Conservation (phyloP, 2,113 vertebrate genomes). For the Dendropsophus ebraccatus region DNA sequence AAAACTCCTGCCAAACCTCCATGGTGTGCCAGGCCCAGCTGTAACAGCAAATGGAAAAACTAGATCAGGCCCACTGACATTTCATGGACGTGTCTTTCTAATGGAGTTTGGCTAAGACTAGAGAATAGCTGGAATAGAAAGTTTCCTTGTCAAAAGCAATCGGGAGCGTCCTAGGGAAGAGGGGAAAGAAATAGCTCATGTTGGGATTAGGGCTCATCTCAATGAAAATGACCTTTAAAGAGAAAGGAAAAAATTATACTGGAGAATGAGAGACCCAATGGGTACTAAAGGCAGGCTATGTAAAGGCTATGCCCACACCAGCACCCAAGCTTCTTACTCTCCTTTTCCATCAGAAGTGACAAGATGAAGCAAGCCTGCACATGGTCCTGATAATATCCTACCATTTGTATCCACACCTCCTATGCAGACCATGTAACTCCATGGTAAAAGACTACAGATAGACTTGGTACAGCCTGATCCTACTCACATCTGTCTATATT, state of each 20-base stretch:
- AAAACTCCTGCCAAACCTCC: not conserved
- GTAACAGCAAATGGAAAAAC: not conserved
- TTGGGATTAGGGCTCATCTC: not conserved
- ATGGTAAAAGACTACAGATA: too few relatives aligned
- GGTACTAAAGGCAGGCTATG: not conserved
- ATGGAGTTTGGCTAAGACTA: not conserved
- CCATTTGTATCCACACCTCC: too few relatives aligned
- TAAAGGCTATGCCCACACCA: not conserved
- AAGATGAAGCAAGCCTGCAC: too few relatives aligned
- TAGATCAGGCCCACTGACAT: not conserved
- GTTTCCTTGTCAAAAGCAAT: slow-evolving; percentile 22
- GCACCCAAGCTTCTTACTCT: not conserved
- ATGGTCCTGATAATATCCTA: too few relatives aligned
- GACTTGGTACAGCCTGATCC: too few relatives aligned
- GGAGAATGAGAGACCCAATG: not conserved
- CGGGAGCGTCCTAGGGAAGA: not conserved
- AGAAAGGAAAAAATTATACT: not conserved
- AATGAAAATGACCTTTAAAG: not conserved
- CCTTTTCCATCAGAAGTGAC: not conserved
- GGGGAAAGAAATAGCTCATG: slow-evolving; percentile 7
- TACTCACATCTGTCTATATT: too few relatives aligned
- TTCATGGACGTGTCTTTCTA: not conserved
- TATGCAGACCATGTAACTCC: too few relatives aligned
- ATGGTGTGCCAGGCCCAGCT: not conserved
- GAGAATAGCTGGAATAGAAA: not conserved